Conservation (phyloP, 2,888 invertebrate genomes). For the Eretmocerus hayati region DNA sequence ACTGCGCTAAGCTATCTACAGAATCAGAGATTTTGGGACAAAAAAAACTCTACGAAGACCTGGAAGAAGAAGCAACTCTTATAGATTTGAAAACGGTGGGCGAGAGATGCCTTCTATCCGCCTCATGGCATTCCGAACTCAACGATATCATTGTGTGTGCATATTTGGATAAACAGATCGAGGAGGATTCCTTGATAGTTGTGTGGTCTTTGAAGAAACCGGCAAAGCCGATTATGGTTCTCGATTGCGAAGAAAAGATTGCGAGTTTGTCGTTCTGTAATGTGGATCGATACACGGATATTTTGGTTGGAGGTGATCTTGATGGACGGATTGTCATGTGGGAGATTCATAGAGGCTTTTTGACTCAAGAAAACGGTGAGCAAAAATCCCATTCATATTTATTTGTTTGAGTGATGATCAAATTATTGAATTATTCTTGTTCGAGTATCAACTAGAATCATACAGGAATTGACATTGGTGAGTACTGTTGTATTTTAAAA, state of each 20-base stretch:
- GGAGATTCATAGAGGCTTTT: constrained; percentile 31
- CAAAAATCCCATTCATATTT: no score
- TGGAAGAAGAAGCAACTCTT: constrained; percentile 33
- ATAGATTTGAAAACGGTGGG: constrained; percentile 30
- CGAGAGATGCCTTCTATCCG: constrained; percentile 33
- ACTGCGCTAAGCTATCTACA: constrained; percentile 28
- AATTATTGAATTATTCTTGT: no score
- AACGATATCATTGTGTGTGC: constrained; percentile 29
- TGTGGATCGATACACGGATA: constrained; percentile 24
- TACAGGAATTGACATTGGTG: background rate
- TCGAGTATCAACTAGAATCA: no score
- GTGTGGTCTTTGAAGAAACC: constrained; percentile 35
- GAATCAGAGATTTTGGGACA: background rate
- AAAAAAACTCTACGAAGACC: constrained; percentile 7
- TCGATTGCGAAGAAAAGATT: constrained; percentile 37
- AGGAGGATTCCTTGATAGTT: constrained; percentile 18
- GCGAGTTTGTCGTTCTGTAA: constrained; percentile 41
- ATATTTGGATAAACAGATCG: constrained; percentile 24
- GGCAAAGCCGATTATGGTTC: constrained; percentile 30
- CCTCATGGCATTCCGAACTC: constrained; percentile 37
- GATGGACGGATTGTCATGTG: constrained; percentile 43
- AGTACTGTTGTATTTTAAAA: background rate
- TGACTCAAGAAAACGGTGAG: background rate
- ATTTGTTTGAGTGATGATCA: no score
- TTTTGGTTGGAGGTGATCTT: constrained; percentile 38